A percentile compares a stretch with the other conserved stretches of the same genome.
These are phyloP conservation scores for Nowickia ferox DNA, from an alignment of 2,888 invertebrate genomes.

Conservation along the genomic window DNA sequence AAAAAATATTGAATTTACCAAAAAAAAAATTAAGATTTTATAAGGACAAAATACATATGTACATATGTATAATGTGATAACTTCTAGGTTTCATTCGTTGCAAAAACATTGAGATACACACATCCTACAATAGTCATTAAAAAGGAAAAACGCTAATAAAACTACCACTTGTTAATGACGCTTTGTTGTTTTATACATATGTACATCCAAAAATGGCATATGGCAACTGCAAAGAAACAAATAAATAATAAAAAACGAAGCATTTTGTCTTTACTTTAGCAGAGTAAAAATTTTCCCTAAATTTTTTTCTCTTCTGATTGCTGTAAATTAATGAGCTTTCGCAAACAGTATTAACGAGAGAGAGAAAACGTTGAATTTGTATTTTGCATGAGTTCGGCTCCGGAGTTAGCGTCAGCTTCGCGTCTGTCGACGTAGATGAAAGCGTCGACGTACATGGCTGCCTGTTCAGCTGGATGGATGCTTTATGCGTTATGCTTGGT, in stretches of 20 bases:
- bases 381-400: slow-evolving; percentile 42
- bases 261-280: slow-evolving; percentile 6
- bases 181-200: no score
- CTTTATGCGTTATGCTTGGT: slow-evolving; percentile 54
- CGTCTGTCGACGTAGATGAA: not conserved
- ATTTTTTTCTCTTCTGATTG: slow-evolving; percentile 26
- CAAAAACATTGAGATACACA: no score
- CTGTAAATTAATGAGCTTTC: slow-evolving; percentile 45
- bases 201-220: no score
- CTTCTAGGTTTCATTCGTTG: no score
- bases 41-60: not conserved
- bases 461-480: slow-evolving; percentile 26
- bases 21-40: no score
- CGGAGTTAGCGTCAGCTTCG: not conserved
- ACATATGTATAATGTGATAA: not conserved
- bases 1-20: not conserved
- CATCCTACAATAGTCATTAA: no score
- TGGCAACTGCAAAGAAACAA: not conserved
- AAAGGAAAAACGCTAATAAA: no score
- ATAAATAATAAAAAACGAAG: slow-evolving; percentile 1
- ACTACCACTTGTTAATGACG: no score
- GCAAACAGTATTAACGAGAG: slow-evolving; percentile 40
- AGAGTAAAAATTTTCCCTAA: slow-evolving; percentile 27
- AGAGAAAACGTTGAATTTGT: slow-evolving; percentile 45
- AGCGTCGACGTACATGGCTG: not conserved